Evolutionary conservation across 2,113 vertebrate genomes (phyloP), one percentile per base, ranked within the genome.

Genomic region (Plestiodon gilberti): DNA sequence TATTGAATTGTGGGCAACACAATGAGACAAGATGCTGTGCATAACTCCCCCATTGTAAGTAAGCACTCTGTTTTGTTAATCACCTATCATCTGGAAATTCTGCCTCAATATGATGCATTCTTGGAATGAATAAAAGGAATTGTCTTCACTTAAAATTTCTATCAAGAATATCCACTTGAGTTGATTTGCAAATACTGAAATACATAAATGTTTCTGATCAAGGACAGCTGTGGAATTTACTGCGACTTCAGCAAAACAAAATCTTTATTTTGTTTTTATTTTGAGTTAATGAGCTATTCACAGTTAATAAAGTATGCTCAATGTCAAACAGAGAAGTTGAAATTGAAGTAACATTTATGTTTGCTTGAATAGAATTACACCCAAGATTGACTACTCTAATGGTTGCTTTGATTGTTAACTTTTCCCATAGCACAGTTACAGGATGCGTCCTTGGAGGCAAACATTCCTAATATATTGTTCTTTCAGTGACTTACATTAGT

Each of bases 1-100:
- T 3, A 84, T 82, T 84, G 88, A 93, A 77, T 75, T 81, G 76
- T 73, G 78, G 65, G 75, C 30, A 92, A 91, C 1, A 55, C 23
- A 78, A 28, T 67, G 17, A 89, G 82, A 65, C 90, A 79, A 88
- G 22, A 17, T 90, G 38, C 17, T 88, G 78, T 81, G 22, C 1
- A 62, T 77, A 13, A 81, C 82, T 90, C 88, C 73, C 67, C 48
- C 22, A 78, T 83, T 87, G 78, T 82, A 59, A 86, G 86, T 81
- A 82, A 40, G 55, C 1, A 59, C 1, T 87, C 79, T 0, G 3
- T 69, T 3, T 2, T 84, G 25, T 81, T 0, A 0, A 25, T 67
- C 25, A 87, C 0, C 0, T 88, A 52, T 71, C 35, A 0, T 84
- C 91, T 88, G 67, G 43, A 75, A 62, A 38, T 81, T 23, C 3